A percentile compares a stretch with the other conserved stretches of the same genome.
Evolutionary conservation across 2,797 vertebrate species (phyloP).

Genomic region (Falco naumanni): DNA sequence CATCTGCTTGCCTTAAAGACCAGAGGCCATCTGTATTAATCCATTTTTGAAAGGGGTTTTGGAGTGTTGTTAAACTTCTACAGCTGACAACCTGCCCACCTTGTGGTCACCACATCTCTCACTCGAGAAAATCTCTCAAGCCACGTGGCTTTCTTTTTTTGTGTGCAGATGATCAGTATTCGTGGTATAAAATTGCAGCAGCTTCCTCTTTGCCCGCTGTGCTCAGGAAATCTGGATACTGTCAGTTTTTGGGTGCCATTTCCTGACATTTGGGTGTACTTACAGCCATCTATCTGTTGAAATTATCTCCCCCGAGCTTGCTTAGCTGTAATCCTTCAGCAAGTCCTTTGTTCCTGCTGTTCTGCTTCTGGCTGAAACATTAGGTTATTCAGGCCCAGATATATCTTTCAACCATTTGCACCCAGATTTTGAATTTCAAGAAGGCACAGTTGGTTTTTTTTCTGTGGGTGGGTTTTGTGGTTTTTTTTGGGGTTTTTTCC

Average conservation of each 20-base stretch:
- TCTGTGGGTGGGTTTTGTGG: too few species aligned
- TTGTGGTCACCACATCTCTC: not conserved
- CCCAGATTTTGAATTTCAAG: not conserved
- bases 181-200: not conserved
- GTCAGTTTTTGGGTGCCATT: not conserved
- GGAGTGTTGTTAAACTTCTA: not conserved
- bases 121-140: not conserved
- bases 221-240: slow-evolving; percentile 12
- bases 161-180: not conserved
- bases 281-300: not conserved
- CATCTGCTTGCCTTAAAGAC: not conserved
- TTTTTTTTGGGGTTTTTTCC: accelerated
- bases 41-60: not conserved
- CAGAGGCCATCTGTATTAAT: not conserved
- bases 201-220: not conserved
- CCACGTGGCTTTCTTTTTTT: not conserved
- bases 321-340: not conserved
- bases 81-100: not conserved
- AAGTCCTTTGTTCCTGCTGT: slow-evolving; percentile 2
- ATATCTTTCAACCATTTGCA: not conserved
- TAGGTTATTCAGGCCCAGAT: not conserved
- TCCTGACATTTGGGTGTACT: slow-evolving; percentile 22
- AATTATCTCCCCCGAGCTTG: not conserved
- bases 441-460: not conserved
- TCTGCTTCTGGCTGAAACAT: not conserved